Conservation (phyloP, 2,888 invertebrate genomes). For the Pyrocoelia pectoralis region DNA sequence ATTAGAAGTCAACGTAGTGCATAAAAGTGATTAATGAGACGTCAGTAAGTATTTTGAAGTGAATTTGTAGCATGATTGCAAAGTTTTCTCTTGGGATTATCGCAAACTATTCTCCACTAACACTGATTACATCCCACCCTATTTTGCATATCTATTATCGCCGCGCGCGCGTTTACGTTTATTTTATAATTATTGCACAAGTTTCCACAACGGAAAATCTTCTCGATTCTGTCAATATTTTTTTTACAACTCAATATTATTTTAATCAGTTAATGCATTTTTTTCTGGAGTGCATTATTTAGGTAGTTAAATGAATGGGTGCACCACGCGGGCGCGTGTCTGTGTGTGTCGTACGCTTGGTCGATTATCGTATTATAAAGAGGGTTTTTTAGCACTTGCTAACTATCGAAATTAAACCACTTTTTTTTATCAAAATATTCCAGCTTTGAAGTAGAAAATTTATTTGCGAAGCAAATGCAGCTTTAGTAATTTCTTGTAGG, state of each 20-base stretch:
- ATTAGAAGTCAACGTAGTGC: conserved; percentile 32
- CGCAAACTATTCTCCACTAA: conserved; percentile 28
- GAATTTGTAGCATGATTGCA: conserved; percentile 54
- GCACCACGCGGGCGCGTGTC: no score
- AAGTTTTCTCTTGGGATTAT: conserved; percentile 36
- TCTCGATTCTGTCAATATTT: conserved; percentile 3
- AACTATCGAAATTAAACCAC: conserved; percentile 18
- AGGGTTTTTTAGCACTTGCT: conserved; percentile 26
- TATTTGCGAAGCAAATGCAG: conserved; percentile 43
- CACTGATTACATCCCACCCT: conserved; percentile 30
- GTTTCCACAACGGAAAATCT: conserved; percentile 4
- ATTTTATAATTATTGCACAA: background rate
- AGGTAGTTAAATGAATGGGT: conserved; percentile 49
- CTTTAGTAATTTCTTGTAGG: conserved; percentile 45
- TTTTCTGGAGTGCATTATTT: conserved; percentile 52
- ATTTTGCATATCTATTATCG: conserved; percentile 43
- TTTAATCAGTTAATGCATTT: conserved; percentile 53
- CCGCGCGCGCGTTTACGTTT: background rate
- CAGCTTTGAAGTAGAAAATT: conserved; percentile 16
- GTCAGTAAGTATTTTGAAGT: conserved; percentile 49
- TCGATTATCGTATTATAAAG: conserved; percentile 43
- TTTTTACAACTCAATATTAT: conserved; percentile 45
- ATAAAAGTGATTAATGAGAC: conserved; percentile 37
- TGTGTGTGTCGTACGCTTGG: conserved; percentile 46
- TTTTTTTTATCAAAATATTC: background rate